A percentile compares a stretch with the other conserved stretches of the same genome.
phyloP scores from a whole-genome alignment of 23 tunicate genomes.

The Ascidia mentula region DNA sequence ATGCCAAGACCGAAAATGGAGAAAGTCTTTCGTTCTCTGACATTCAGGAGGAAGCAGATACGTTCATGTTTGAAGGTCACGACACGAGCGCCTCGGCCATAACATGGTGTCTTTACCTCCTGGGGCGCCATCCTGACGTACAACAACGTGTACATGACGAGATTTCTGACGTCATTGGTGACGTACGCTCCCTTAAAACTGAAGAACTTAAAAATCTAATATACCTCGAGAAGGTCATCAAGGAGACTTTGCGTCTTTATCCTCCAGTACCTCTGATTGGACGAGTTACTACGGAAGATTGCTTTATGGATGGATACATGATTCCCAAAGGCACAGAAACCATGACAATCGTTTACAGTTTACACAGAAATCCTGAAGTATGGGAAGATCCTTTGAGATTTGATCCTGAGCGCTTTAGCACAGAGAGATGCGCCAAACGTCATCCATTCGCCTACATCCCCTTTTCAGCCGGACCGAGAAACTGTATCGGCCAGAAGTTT shows the following conservation, averaged over 20 bases:
- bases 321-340: slow-evolving; percentile 28
- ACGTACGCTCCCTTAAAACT: not conserved
- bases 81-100: slow-evolving; percentile 99
- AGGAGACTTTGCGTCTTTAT: slow-evolving; percentile 42
- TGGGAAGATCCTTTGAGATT: slow-evolving; percentile 43
- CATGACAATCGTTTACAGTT: not conserved
- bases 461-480: slow-evolving; percentile 62
- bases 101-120: slow-evolving; percentile 84
- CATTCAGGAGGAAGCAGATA: slow-evolving; percentile 98
- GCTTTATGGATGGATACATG: slow-evolving; percentile 27
- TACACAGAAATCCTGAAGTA: slow-evolving; percentile 19
- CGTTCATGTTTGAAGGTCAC: slow-evolving; percentile 99
- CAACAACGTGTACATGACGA: slow-evolving; percentile 82
- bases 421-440: slow-evolving; percentile 23
- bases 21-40: slow-evolving; percentile 57
- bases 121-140: slow-evolving; percentile 70
- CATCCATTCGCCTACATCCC: slow-evolving; percentile 52
- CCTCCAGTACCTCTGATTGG: slow-evolving; percentile 49
- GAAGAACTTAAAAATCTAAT: slow-evolving; percentile 32
- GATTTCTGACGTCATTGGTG: slow-evolving; percentile 49
- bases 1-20: slow-evolving; percentile 61
- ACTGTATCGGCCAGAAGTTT: slow-evolving; percentile 78
- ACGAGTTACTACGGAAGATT: slow-evolving; percentile 21
- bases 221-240: slow-evolving; percentile 39
- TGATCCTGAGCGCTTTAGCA: slow-evolving; percentile 49